Percentiles rank a stretch among this genome's conserved stretches.
phyloP scores from a whole-genome alignment of 2,797 vertebrate species.

The Etheostoma nigrum region DNA sequence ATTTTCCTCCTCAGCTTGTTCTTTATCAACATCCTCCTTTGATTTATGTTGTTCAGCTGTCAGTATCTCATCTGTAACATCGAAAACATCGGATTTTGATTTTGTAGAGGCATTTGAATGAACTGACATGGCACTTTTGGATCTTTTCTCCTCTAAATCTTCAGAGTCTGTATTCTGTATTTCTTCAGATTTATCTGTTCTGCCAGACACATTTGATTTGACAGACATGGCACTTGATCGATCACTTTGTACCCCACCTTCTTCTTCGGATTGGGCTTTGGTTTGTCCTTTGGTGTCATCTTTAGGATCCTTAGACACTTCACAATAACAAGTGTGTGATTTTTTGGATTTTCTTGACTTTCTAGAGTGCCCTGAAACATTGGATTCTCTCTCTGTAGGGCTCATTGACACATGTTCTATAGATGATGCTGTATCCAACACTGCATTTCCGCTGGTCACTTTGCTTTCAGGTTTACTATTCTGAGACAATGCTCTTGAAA shows the following conservation, averaged over 20 bases:
- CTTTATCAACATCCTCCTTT: slow-evolving; percentile 42
- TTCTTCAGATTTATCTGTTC: slow-evolving; percentile 58
- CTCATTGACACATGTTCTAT: slow-evolving; percentile 47
- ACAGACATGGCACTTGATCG: slow-evolving; percentile 79
- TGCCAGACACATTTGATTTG: slow-evolving; percentile 69
- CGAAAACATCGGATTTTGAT: slow-evolving; percentile 45
- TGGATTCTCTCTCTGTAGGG: slow-evolving; percentile 57
- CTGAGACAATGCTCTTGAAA: slow-evolving; percentile 73
- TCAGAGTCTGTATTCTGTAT: slow-evolving; percentile 40
- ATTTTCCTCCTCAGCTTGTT: slow-evolving; percentile 43
- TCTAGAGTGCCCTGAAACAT: slow-evolving; percentile 48
- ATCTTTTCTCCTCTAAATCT: slow-evolving; percentile 46
- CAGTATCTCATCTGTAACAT: slow-evolving; percentile 32
- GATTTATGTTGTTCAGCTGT: slow-evolving; percentile 33
- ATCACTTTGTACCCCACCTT: slow-evolving; percentile 55
- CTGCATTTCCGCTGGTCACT: slow-evolving; percentile 56
- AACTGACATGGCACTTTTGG: slow-evolving; percentile 77
- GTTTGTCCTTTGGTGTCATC: slow-evolving; percentile 40
- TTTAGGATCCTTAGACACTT: slow-evolving; percentile 25
- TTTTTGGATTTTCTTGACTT: slow-evolving; percentile 63
- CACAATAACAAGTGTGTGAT: slow-evolving; percentile 61
- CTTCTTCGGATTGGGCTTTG: slow-evolving; percentile 30
- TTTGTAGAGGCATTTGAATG: slow-evolving; percentile 70
- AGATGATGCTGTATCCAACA: slow-evolving; percentile 49
- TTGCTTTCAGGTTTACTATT: slow-evolving; percentile 67